Evolutionary conservation across 2,113 vertebrate species (phyloP).

Genomic region (Otus sunia): DNA sequence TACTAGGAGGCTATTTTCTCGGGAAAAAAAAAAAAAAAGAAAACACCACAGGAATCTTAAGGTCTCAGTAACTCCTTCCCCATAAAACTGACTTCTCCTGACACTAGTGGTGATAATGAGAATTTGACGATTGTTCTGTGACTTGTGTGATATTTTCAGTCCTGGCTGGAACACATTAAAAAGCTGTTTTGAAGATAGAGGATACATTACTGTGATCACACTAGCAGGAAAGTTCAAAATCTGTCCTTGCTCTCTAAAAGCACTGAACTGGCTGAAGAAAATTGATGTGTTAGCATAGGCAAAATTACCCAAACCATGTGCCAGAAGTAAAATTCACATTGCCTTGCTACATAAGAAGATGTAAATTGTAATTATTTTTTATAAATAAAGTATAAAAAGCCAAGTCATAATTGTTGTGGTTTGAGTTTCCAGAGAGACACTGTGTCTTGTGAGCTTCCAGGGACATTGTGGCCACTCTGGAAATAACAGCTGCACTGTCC

Average conservation of each 20-base stretch:
- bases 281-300: neutral
- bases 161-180: slow-evolving; percentile 49
- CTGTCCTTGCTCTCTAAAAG: slow-evolving; percentile 17
- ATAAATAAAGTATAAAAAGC: neutral
- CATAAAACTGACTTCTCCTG: slow-evolving; percentile 44
- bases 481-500: neutral
- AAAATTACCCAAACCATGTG: neutral
- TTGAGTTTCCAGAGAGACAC: neutral
- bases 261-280: slow-evolving; percentile 1
- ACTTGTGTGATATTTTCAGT: slow-evolving; percentile 50
- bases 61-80: slow-evolving; percentile 30
- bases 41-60: slow-evolving; percentile 29
- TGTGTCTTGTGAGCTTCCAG: neutral
- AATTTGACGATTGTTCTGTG: slow-evolving; percentile 59
- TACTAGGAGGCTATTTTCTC: slow-evolving; percentile 29
- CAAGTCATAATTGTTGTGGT: neutral
- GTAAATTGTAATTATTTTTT: neutral
- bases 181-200: slow-evolving; percentile 48
- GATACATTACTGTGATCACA: slow-evolving; percentile 53
- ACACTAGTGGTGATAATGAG: slow-evolving; percentile 44
- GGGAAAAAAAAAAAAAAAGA: neutral
- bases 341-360: neutral
- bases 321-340: neutral
- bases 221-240: slow-evolving; percentile 34
- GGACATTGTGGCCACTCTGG: neutral